Evolutionary conservation across 53 echinoderm and acorn worm species (phyloP).

Genomic region (Antedon mediterranea): DNA sequence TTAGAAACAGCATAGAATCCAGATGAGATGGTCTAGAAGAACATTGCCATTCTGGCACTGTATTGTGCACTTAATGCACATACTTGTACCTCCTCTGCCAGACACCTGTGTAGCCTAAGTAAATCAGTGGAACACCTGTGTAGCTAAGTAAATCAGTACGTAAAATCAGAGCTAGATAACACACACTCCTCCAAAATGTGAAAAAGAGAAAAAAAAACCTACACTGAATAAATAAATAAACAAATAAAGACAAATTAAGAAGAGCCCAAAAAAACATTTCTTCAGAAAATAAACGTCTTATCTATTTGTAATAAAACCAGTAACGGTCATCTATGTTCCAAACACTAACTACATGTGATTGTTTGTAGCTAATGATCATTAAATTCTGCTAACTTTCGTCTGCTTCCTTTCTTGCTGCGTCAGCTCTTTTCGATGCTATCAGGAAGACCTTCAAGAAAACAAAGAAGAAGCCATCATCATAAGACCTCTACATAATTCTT

Average conservation of each 20-base stretch:
- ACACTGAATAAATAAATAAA: neutral
- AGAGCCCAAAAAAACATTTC: neutral
- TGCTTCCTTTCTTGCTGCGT: too few species aligned
- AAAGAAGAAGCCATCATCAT: too few species aligned
- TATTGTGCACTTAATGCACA: neutral
- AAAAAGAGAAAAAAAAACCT: neutral
- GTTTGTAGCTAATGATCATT: too few species aligned
- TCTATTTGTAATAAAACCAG: too few species aligned
- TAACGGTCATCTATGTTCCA: too few species aligned
- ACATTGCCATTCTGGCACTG: neutral
- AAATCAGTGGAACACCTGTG: neutral
- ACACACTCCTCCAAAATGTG: neutral
- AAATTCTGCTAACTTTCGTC: too few species aligned
- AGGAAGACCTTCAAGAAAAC: too few species aligned
- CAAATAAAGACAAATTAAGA: neutral
- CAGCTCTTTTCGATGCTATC: too few species aligned
- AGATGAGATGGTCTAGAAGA: neutral
- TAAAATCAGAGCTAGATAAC: neutral
- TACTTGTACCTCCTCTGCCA: neutral
- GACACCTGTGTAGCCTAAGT: neutral
- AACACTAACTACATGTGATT: too few species aligned
- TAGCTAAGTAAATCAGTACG: neutral
- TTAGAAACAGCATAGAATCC: neutral
- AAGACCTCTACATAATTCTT: too few species aligned
- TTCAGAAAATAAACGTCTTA: too few species aligned